Base-by-base conservation (phyloP, 2,797 vertebrate species). In the Aldrovandia affinis region DNA sequence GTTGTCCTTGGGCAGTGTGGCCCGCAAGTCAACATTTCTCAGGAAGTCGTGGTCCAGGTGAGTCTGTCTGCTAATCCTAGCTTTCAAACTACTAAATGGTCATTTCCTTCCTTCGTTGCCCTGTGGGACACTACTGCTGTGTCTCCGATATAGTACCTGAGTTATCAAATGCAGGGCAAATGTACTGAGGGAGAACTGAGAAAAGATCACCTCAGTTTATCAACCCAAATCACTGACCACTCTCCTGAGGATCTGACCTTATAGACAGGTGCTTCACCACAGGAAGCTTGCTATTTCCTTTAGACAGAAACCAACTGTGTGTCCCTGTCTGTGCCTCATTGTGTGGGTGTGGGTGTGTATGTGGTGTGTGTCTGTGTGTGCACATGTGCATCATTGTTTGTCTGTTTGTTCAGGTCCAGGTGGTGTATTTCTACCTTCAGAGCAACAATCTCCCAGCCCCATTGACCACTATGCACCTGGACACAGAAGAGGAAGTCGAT, bases 21-120 rank as follows among this genome's bases (percentile, higher is more conserved):
- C 14, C 81, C 84, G 12, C 54, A 77, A 2, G 39, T 95, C n/a
- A 93, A 95, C 42, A 95, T 95, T 80, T 94, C 95, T 55, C 93
- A 94, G 86, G 95, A 96, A 89, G 92, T 96, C 80, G 94, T 92
- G 59, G 89, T 95, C 3, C 95, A 96, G 95, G 95, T 95, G 39
- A 80, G 93, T 39, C 33, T 33, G 63, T n/a, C 25, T 65, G 39
- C 39, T 22, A 10, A 77, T 77, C 39, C 20, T 39, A 77, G 9
- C 33, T 39, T 73, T 73, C 36, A 6, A 12, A 50, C 47, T 6
- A 57, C 2, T 3, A 57, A 57, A 1, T 30, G 12, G 1, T 22
- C 33, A 36, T 20, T 18, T 36, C 36, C 4, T 70, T 33, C 30
- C 14, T 33, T 15, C 20, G 36, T 15, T 70, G 65, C 33, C 15